These are phyloP conservation scores for Chauna torquata DNA, from an alignment of 2,113 vertebrate genomes.

Conservation along the genomic window DNA sequence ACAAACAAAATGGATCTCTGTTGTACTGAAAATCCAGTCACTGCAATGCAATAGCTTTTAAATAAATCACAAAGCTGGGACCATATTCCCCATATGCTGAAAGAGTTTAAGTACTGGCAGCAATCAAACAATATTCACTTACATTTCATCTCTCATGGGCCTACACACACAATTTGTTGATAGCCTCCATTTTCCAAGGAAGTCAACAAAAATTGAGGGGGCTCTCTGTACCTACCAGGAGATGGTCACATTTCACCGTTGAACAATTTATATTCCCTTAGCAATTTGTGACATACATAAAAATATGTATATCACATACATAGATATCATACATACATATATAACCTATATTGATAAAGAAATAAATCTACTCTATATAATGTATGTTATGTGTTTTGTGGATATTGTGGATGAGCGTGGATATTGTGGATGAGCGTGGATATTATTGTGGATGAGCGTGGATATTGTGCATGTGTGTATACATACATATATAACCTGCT, in stretches of 20 bases:
- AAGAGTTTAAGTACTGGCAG: neutral
- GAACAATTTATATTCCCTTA: neutral
- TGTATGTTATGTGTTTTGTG: accelerated
- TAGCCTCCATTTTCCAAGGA: neutral
- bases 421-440: no score
- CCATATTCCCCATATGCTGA: accelerated
- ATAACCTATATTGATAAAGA: accelerated
- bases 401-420: neutral
- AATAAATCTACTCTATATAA: neutral
- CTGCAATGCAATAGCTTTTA: neutral
- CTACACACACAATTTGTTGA: neutral
- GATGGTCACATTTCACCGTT: neutral
- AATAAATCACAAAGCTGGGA: neutral
- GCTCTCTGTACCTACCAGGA: neutral
- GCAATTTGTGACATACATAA: neutral
- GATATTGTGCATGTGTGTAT: accelerated
- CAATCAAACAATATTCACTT: neutral
- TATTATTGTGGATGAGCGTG: no score
- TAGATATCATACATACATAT: accelerated
- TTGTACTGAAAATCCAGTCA: neutral
- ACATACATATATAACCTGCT: accelerated
- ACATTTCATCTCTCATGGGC: neutral
- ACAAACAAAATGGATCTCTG: neutral
- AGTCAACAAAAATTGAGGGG: neutral
- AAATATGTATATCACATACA: neutral